Evolutionary conservation across 1,140 invertebrate species (phyloP).

Genomic region (Philotrypesis tridentata): DNA sequence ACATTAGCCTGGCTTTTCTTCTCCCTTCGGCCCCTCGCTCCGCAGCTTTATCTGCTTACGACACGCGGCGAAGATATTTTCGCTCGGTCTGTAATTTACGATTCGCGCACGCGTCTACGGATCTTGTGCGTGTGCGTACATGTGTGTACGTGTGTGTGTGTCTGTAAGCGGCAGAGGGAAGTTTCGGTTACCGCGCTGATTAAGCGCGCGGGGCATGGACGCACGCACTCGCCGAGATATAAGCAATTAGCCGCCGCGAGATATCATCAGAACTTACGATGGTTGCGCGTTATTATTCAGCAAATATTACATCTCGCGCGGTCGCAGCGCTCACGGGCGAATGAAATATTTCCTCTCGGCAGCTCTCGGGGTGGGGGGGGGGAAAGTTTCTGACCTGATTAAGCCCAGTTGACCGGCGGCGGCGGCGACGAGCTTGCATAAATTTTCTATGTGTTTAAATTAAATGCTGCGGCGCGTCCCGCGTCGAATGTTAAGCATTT

Average conservation of each 20-base stretch:
- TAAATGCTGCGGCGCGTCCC: neutral
- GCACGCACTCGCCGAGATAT: neutral
- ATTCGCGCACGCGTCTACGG: no score
- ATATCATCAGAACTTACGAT: constrained; percentile 28
- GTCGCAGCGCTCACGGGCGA: neutral
- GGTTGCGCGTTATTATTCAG: neutral
- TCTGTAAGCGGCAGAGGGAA: no score
- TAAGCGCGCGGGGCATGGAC: no score
- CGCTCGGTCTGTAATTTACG: no score
- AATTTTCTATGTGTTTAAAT: neutral
- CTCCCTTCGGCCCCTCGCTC: neutral
- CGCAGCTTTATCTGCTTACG: neutral
- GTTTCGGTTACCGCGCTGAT: neutral
- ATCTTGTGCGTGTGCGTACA: no score
- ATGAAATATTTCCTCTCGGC: neutral
- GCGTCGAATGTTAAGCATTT: neutral
- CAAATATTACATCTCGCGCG: neutral
- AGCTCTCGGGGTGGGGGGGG: neutral
- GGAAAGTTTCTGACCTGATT: neutral
- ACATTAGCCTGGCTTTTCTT: neutral
- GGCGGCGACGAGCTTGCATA: neutral
- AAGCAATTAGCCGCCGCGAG: neutral
- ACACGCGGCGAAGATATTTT: neutral
- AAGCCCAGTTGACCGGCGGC: neutral
- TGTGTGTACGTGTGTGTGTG: no score